Evolutionary conservation across 2,888 invertebrate species (phyloP).

Genomic region (Tribolium freemani): DNA sequence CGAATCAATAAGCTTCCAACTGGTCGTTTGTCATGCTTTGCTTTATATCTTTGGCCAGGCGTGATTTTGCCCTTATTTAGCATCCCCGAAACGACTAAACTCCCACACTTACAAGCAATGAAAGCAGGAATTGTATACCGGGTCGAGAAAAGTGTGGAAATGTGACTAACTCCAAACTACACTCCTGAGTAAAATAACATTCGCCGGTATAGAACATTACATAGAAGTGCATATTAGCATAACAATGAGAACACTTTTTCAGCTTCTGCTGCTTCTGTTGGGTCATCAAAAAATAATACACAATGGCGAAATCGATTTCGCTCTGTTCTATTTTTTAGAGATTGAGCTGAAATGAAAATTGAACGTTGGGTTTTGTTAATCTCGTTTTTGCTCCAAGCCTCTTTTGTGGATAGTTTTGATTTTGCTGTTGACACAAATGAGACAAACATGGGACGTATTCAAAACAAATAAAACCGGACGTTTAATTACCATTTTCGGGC

Average conservation of each 20-base stretch:
- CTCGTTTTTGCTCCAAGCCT: too few relatives aligned
- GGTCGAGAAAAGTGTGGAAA: neutral
- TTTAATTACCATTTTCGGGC: too few relatives aligned
- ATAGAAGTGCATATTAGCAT: neutral
- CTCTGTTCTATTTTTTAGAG: too few relatives aligned
- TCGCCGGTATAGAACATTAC: neutral
- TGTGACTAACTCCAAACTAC: neutral
- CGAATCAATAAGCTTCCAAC: conserved; percentile 1
- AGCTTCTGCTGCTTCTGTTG: neutral
- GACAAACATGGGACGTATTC: too few relatives aligned
- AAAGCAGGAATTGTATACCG: too few relatives aligned
- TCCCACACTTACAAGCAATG: neutral
- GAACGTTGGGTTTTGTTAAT: too few relatives aligned
- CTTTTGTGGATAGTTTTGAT: too few relatives aligned
- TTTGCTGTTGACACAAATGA: too few relatives aligned
- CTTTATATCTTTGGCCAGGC: neutral
- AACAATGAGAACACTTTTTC: neutral
- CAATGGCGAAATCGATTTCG: neutral
- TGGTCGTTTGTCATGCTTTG: too few relatives aligned
- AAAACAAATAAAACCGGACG: too few relatives aligned
- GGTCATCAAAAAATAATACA: neutral
- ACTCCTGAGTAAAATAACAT: neutral
- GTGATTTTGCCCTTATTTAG: neutral
- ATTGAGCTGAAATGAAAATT: too few relatives aligned
- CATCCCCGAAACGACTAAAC: neutral